phyloP scores from a whole-genome alignment of 2,113 vertebrate species.

The Benitochromis conjunctus region DNA sequence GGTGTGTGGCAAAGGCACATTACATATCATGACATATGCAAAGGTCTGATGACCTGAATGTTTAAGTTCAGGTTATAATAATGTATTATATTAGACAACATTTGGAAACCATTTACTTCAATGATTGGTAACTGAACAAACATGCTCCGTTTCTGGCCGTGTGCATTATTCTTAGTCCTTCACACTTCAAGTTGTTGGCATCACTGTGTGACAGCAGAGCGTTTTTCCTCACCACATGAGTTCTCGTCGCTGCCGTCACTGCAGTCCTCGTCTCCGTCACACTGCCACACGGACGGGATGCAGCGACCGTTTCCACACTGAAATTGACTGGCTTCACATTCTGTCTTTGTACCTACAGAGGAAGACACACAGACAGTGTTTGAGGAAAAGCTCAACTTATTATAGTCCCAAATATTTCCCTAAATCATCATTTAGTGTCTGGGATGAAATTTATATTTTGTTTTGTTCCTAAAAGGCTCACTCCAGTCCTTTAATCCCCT shows the following conservation, averaged over 20 bases:
- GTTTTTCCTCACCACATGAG: constrained; percentile 82
- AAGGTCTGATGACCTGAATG: not conserved
- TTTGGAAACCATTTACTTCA: not conserved
- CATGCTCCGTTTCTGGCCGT: not conserved
- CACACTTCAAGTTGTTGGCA: not conserved
- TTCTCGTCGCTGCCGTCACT: constrained; percentile 88
- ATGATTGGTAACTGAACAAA: not conserved
- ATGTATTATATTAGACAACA: not conserved
- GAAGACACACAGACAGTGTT: not conserved
- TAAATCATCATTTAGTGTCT: not conserved
- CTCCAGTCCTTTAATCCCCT: not conserved
- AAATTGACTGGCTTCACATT: constrained; percentile 89
- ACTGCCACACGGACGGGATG: constrained; percentile 90
- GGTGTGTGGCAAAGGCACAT: not conserved
- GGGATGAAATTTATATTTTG: not conserved
- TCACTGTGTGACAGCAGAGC: not conserved
- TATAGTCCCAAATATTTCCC: not conserved
- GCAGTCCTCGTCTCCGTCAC: constrained; percentile 94
- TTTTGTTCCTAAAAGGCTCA: not conserved
- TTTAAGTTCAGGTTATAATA: not conserved
- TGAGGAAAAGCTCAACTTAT: fast-evolving
- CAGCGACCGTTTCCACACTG: constrained; percentile 93
- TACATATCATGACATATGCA: not conserved
- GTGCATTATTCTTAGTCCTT: not conserved
- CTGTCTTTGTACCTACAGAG: constrained; percentile 75